These are phyloP conservation scores for Poeciliopsis gracilis DNA, from an alignment of 2,797 vertebrate genomes.

Conservation along the genomic window DNA sequence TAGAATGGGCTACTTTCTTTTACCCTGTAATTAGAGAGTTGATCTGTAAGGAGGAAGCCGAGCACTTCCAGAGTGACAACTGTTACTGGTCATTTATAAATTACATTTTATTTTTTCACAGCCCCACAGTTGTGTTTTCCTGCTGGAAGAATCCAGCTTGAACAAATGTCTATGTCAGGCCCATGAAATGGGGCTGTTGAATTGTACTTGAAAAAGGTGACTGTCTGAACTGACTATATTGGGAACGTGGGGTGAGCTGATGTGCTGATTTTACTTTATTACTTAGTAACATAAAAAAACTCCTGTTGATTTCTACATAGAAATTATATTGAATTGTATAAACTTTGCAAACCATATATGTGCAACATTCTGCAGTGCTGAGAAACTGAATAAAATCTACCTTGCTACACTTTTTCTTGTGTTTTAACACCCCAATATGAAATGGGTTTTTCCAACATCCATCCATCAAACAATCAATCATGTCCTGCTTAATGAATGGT, in stretches of 20 bases:
- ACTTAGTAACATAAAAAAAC: constrained; percentile 38
- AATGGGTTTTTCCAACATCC: constrained; percentile 1
- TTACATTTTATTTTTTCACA: constrained; percentile 76
- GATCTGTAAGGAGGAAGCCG: constrained; percentile 43
- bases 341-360: constrained; percentile 67
- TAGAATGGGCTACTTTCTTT: constrained; percentile 46
- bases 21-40: constrained; percentile 9
- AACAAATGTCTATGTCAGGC: constrained; percentile 63
- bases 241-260: constrained; percentile 19
- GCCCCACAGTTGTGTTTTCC: constrained; percentile 72
- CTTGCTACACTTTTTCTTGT: constrained; percentile 48
- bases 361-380: constrained; percentile 68
- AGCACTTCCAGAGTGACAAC: constrained; percentile 67
- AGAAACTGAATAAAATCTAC: constrained; percentile 73
- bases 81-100: constrained; percentile 74
- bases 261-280: constrained; percentile 44
- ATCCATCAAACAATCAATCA: not conserved
- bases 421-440: constrained; percentile 10
- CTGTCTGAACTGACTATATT: constrained; percentile 43
- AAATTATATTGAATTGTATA: constrained; percentile 69
- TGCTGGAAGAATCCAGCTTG: constrained; percentile 44
- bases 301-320: constrained; percentile 69
- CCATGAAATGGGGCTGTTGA: constrained; percentile 68
- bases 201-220: constrained; percentile 64
- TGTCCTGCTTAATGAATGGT: not conserved